Conservation (phyloP, 2,888 invertebrate species). For the Pecten maximus region DNA sequence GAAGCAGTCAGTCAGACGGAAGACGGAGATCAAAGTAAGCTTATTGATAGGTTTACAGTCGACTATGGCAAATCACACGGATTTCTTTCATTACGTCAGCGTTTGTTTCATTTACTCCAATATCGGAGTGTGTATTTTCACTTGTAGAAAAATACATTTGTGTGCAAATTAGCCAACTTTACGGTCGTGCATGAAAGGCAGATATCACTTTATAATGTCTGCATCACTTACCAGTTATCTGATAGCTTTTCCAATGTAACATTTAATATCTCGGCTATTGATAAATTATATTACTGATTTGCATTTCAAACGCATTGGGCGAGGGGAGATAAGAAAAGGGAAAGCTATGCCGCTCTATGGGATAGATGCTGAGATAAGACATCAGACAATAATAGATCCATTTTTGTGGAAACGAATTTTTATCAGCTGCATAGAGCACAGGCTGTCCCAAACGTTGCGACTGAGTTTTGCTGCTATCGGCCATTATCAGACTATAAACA, state of each 20-base stretch:
- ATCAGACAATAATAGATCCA: slow-evolving; percentile 49
- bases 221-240: slow-evolving; percentile 43
- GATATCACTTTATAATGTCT: slow-evolving; percentile 38
- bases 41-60: slow-evolving; percentile 30
- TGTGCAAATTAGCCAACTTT: slow-evolving; percentile 40
- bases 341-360: slow-evolving; percentile 48
- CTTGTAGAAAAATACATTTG: slow-evolving; percentile 36
- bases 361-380: slow-evolving; percentile 49
- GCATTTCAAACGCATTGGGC: slow-evolving; percentile 59
- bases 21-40: slow-evolving; percentile 30
- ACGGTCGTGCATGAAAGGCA: slow-evolving; percentile 32
- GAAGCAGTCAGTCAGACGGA: slow-evolving; percentile 15
- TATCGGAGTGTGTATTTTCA: slow-evolving; percentile 30
- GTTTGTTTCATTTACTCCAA: slow-evolving; percentile 29
- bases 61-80: slow-evolving; percentile 5
- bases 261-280: slow-evolving; percentile 57
- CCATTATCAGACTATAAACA: slow-evolving; percentile 68
- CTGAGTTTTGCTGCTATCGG: slow-evolving; percentile 73
- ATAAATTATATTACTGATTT: slow-evolving; percentile 59
- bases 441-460: slow-evolving; percentile 58
- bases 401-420: slow-evolving; percentile 50
- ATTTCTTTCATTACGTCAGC: slow-evolving; percentile 32
- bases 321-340: slow-evolving; percentile 56
- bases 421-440: slow-evolving; percentile 48
- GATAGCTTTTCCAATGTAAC: slow-evolving; percentile 52